phyloP scores from a whole-genome alignment of 2,797 vertebrate genomes.

The Gymnothorax reevesii region DNA sequence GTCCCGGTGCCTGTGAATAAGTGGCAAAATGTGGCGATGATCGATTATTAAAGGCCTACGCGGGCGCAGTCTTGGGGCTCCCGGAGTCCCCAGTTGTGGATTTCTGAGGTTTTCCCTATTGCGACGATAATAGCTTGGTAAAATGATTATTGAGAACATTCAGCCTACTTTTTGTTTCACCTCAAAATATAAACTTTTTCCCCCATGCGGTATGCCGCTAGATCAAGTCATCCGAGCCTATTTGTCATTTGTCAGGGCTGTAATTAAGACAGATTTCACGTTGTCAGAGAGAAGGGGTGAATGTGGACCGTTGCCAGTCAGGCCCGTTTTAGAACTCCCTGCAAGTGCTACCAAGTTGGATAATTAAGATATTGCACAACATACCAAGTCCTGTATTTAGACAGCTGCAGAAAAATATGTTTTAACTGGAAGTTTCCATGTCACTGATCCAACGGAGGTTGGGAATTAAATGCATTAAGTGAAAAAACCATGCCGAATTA shows the following conservation, averaged over 20 bases:
- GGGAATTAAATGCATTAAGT: slow-evolving; percentile 13
- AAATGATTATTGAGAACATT: not conserved
- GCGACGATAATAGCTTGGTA: not conserved
- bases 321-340: slow-evolving; percentile 17
- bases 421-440: slow-evolving; percentile 32
- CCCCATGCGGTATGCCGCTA: not conserved
- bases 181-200: not conserved
- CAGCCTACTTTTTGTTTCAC: not conserved
- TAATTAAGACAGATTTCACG: slow-evolving; percentile 21
- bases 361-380: slow-evolving; percentile 13
- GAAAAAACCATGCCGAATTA: slow-evolving; percentile 28
- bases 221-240: not conserved
- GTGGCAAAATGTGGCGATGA: not conserved
- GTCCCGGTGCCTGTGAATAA: not conserved
- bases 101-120: not conserved
- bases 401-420: slow-evolving; percentile 18
- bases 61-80: not conserved
- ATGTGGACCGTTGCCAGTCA: slow-evolving; percentile 1
- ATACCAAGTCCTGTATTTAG: slow-evolving; percentile 22
- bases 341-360: slow-evolving; percentile 23
- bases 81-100: not conserved
- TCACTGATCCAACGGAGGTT: not conserved
- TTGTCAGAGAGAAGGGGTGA: not conserved
- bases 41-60: not conserved
- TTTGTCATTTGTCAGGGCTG: not conserved